A percentile compares a stretch with the other conserved stretches of the same genome.
phyloP scores from a whole-genome alignment of 1,140 invertebrate genomes.

The Drosophila mojavensis region DNA sequence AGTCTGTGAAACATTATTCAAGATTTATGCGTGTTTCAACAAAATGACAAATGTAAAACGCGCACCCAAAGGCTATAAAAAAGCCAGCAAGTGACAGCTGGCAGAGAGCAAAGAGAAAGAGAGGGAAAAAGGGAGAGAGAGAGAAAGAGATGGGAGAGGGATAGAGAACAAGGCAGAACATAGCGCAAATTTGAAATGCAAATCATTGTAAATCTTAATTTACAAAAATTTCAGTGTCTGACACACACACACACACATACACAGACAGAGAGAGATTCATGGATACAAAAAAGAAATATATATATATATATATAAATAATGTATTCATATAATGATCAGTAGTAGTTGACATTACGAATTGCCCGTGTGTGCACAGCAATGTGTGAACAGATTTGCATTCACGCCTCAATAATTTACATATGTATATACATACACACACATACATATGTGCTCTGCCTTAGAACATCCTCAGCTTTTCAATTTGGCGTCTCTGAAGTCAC shows the following conservation, averaged over 20 bases:
- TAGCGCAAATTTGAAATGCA: constrained; percentile 66
- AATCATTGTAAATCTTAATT: constrained; percentile 78
- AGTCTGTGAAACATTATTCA: constrained; percentile 61
- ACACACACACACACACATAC: not conserved
- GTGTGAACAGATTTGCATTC: constrained; percentile 74
- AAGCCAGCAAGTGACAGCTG: constrained; percentile 18
- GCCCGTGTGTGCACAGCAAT: constrained; percentile 50
- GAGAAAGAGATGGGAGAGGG: not conserved
- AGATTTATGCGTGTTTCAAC: constrained; percentile 69
- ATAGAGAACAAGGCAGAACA: not conserved
- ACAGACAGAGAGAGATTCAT: constrained; percentile 22
- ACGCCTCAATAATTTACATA: constrained; percentile 59
- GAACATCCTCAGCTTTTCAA: constrained; percentile 20
- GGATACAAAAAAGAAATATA: constrained; percentile 16
- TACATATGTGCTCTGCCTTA: constrained; percentile 7
- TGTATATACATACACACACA: not conserved
- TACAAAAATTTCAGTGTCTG: constrained; percentile 47
- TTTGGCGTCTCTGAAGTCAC: constrained; percentile 53
- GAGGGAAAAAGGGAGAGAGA: not conserved
- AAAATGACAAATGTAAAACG: constrained; percentile 68
- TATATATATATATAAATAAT: constrained; percentile 14
- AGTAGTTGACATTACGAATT: constrained; percentile 65
- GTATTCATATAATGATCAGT: constrained; percentile 61
- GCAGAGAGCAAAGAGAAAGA: not conserved
- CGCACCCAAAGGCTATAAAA: constrained; percentile 51